Evolutionary conservation across 2,888 invertebrate species (phyloP), one percentile per base, ranked within the genome.

Genomic region (Myopa tessellatipennis): DNA sequence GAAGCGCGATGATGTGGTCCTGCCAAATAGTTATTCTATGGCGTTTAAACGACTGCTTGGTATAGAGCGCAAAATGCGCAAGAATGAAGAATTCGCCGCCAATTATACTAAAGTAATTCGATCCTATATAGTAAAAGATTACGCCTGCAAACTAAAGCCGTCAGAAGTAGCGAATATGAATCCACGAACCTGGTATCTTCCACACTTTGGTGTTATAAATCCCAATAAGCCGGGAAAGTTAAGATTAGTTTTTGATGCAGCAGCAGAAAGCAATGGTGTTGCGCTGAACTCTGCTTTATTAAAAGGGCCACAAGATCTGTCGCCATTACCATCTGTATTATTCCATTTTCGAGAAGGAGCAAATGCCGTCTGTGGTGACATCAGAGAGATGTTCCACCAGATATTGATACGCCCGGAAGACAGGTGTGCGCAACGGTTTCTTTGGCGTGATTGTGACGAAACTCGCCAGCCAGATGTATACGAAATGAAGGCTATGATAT

Each of bases 101-200:
- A 70, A 76, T 67, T 74, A 79, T 12, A 69, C 76, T 12, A 77
- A 77, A 34, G 75, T 77, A 38, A 77, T 78, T 16, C 58, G n/a
- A 8, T 65, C 63, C 14, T 77, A 77, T 40, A 5, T 77, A 6
- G 18, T 74, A 18, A 78, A 77, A 71, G 77, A 65, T 18, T 81
- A 77, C 45, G 76, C 77, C 52, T 67, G 26, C 3, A 61, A 61
- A 8, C 10, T 61, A 26, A 10, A 18, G n/a, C 61, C 61, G 26
- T 18, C 61, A 61, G 61, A 61, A 61, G 61, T 26, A 18, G 10
- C 8, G 26, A 26, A 10, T 26, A 61, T 6, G 18, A n/a, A 61
- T 10, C 61, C 26, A 10, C 18, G 61, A 74, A 82, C 77, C 8
- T 85, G 85, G 85, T 85, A 83, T 76, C 71, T 85, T n/a, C 84